Conservation (phyloP, 2,113 vertebrate species). For the Amblyornis subalaris region DNA sequence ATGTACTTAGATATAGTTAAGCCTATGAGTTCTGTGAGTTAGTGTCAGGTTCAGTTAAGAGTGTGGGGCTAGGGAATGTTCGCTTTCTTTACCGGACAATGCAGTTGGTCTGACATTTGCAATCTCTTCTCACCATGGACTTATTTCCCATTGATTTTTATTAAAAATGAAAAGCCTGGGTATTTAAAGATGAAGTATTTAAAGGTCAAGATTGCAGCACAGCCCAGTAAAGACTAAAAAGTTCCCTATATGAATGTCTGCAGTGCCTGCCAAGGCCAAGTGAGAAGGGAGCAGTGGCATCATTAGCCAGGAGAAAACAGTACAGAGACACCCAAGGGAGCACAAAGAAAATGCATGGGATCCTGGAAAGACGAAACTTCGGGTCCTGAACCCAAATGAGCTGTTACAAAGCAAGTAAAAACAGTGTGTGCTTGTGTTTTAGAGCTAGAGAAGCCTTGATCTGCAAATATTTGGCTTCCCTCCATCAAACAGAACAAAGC, state of each 20-base stretch:
- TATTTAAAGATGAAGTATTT: conserved; percentile 46
- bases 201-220: conserved; percentile 47
- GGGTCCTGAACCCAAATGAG: background rate
- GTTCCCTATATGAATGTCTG: background rate
- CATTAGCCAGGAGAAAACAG: background rate
- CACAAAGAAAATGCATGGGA: background rate
- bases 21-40: background rate
- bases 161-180: conserved; percentile 23
- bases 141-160: conserved; percentile 39
- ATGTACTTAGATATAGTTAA: background rate
- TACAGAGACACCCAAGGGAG: background rate
- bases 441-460: background rate
- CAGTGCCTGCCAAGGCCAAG: background rate
- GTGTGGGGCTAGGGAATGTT: background rate
- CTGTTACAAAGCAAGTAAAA: background rate
- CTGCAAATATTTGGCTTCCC: background rate
- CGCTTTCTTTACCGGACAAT: background rate
- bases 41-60: background rate
- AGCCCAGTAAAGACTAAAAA: background rate
- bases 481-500: background rate
- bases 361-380: background rate
- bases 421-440: background rate
- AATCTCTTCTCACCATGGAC: background rate
- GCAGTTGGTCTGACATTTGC: conserved; percentile 31
- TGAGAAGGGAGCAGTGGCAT: background rate